Percentiles rank a stretch among this genome's conserved stretches.
Conservation (phyloP, 2,113 vertebrate genomes). For the Lethenteron reissneri region DNA sequence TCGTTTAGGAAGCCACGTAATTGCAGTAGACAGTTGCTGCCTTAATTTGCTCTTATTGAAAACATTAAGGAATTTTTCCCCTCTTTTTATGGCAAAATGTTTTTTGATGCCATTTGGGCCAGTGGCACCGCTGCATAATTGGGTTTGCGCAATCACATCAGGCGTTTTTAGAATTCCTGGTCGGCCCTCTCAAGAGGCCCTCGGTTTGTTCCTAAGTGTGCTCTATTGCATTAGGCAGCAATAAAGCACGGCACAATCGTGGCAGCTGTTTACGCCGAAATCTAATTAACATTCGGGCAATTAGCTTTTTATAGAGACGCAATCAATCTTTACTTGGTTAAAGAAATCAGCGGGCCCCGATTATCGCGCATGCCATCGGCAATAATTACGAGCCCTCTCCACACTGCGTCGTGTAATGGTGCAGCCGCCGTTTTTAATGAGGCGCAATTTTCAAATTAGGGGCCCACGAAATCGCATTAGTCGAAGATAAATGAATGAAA, state of each 20-base stretch:
- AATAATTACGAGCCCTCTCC: not conserved
- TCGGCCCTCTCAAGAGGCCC: constrained; percentile 4
- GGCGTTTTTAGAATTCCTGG: constrained; percentile 5
- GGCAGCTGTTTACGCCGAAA: constrained; percentile 4
- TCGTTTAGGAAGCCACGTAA: not conserved
- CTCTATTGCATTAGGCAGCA: constrained; percentile 5
- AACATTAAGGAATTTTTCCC: not conserved
- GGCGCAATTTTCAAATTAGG: constrained; percentile 4
- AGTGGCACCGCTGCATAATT: not conserved
- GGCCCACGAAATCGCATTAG: not conserved
- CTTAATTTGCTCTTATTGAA: constrained; percentile 4
- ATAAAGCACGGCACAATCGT: not conserved
- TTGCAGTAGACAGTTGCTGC: constrained; percentile 1
- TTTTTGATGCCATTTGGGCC: constrained; percentile 4
- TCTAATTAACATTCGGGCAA: constrained; percentile 1
- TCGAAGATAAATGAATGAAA: too few relatives aligned
- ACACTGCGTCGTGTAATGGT: not conserved
- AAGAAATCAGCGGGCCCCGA: constrained; percentile 1
- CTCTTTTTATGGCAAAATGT: not conserved
- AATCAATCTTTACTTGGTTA: constrained; percentile 5
- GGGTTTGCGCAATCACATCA: constrained; percentile 2
- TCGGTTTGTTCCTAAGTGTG: constrained; percentile 4
- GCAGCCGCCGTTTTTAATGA: not conserved
- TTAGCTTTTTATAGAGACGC: constrained; percentile 6
- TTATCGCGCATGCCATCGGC: not conserved